These are phyloP conservation scores for Notospermus geniculatus DNA, from an alignment of 1,140 invertebrate species.

Conservation along the genomic window DNA sequence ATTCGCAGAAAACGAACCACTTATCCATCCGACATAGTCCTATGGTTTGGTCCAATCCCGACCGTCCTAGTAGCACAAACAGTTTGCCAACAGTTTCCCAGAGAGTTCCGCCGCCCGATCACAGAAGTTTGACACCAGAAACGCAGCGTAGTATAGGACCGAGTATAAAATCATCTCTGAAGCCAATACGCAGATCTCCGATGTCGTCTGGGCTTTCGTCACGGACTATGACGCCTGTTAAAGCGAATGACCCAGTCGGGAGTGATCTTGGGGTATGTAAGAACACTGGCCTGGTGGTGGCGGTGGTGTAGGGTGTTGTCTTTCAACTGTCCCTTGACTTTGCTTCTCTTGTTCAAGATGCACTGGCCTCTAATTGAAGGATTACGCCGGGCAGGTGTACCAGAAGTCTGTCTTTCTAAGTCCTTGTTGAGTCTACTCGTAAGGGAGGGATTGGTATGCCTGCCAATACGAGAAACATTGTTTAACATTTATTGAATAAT, in stretches of 20 bases:
- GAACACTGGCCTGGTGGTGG: not conserved
- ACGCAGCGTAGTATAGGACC: not conserved
- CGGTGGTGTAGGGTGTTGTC: not conserved
- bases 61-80: not conserved
- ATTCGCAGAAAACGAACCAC: not conserved
- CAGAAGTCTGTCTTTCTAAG: no score
- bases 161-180: not conserved
- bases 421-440: no score
- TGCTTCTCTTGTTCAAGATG: not conserved
- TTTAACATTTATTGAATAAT: no score
- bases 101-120: not conserved
- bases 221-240: not conserved
- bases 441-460: no score
- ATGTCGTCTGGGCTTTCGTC: not conserved
- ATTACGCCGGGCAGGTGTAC: not conserved
- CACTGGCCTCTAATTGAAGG: not conserved
- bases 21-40: not conserved
- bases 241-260: not conserved
- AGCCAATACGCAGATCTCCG: not conserved
- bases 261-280: not conserved
- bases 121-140: conserved; percentile 8
- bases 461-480: no score
- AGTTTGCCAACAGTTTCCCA: not conserved
- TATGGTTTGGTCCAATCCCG: not conserved
- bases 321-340: no score